phyloP scores from a whole-genome alignment of 2,797 vertebrate species.

The Semaprochilodus insignis region DNA sequence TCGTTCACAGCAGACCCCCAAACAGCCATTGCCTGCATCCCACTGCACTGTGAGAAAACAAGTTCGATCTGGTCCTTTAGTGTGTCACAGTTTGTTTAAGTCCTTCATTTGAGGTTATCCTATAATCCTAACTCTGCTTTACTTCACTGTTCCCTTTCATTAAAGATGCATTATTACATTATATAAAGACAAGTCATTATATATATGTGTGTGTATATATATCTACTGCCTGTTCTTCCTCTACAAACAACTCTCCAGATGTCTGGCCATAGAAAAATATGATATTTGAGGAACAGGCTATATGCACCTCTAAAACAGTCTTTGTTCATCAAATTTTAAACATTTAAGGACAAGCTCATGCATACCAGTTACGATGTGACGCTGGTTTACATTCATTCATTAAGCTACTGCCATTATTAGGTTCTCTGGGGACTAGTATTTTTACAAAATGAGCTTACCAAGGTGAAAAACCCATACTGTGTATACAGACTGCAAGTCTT shows the following conservation, averaged over 20 bases:
- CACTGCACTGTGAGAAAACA: conserved; percentile 47
- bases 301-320: conserved; percentile 51
- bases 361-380: conserved; percentile 46
- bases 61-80: conserved; percentile 57
- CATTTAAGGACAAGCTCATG: conserved; percentile 36
- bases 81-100: conserved; percentile 81
- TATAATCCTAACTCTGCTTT: conserved; percentile 24
- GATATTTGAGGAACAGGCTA: conserved; percentile 43
- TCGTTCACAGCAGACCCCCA: conserved; percentile 22
- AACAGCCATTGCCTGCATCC: conserved; percentile 39
- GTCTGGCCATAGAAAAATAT: conserved; percentile 68
- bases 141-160: conserved; percentile 40
- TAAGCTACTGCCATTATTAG: conserved; percentile 41
- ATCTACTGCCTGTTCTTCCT: conserved; percentile 18
- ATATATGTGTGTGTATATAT: no score
- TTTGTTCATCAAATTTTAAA: conserved; percentile 52
- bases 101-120: conserved; percentile 56
- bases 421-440: background rate
- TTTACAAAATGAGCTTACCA: background rate
- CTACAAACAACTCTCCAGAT: conserved; percentile 47
- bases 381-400: conserved; percentile 64
- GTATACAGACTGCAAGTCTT: background rate
- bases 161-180: conserved; percentile 23
- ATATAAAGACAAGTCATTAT: conserved; percentile 8
- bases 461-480: background rate